A percentile compares a stretch with the other conserved stretches of the same genome.
Evolutionary conservation across 2,113 vertebrate species (phyloP).

Genomic region (Ptychochromis oligacanthus): DNA sequence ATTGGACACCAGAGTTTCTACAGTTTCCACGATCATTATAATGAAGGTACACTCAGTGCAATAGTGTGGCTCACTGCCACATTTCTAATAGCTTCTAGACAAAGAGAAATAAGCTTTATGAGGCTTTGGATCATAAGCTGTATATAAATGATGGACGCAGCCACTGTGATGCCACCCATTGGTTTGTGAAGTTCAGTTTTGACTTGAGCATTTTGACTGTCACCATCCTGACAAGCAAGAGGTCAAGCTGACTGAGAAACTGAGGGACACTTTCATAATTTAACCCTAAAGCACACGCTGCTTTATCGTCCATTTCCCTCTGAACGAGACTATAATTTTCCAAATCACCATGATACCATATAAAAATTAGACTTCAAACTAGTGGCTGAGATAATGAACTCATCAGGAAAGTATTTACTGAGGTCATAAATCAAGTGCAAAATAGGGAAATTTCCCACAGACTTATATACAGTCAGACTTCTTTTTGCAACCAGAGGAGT

Average conservation of each 20-base stretch:
- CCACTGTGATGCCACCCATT: too few species aligned
- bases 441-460: neutral
- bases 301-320: neutral
- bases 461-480: neutral
- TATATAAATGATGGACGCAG: too few species aligned
- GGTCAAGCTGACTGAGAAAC: neutral
- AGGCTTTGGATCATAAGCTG: too few species aligned
- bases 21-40: too few species aligned
- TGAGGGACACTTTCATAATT: neutral
- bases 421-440: neutral
- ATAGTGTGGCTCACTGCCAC: too few species aligned
- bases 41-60: too few species aligned
- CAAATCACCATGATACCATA: neutral
- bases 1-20: too few species aligned
- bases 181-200: too few species aligned
- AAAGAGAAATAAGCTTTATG: too few species aligned
- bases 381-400: neutral
- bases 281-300: neutral
- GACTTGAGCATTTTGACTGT: neutral
- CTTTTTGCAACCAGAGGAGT: accelerated
- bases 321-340: neutral
- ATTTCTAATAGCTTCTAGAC: too few species aligned
- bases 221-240: neutral
- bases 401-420: too few species aligned
- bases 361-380: neutral